phyloP scores from a whole-genome alignment of 1,140 invertebrate genomes.

The Matsumurasca onukii region DNA sequence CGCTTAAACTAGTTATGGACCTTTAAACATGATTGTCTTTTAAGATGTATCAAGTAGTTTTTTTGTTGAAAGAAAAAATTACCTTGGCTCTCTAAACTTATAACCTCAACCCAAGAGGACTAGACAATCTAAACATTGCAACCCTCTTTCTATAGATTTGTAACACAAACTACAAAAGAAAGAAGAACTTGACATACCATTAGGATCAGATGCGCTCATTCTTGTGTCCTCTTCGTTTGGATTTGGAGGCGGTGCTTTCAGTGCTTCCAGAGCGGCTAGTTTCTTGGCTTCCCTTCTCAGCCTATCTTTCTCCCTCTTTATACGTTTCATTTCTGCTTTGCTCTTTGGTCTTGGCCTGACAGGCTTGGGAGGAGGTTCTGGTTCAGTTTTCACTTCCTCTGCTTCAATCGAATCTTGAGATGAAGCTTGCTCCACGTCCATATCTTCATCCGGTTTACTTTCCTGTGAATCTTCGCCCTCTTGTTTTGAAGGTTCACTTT shows the following conservation, averaged over 20 bases:
- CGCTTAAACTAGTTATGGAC: too few relatives aligned
- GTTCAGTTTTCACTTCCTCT: slow-evolving; percentile 21
- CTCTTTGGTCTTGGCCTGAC: slow-evolving; percentile 15
- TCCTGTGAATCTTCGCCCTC: neutral
- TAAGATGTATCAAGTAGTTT: too few relatives aligned
- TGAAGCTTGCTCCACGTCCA: neutral
- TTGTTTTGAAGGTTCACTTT: neutral
- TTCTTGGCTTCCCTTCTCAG: slow-evolving; percentile 25
- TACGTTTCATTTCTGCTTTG: slow-evolving; percentile 16
- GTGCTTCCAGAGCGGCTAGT: slow-evolving; percentile 34
- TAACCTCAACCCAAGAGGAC: too few relatives aligned
- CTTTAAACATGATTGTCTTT: too few relatives aligned
- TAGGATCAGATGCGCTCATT: slow-evolving; percentile 71
- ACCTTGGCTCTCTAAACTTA: too few relatives aligned
- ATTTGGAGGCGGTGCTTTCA: slow-evolving; percentile 50
- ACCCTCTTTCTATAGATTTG: too few relatives aligned
- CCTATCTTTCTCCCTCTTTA: slow-evolving; percentile 19
- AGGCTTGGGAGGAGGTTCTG: slow-evolving; percentile 22
- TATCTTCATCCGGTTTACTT: neutral
- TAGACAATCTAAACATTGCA: too few relatives aligned
- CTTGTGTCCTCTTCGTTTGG: slow-evolving; percentile 83
- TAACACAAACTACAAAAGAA: too few relatives aligned
- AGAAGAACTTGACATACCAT: slow-evolving; percentile 5
- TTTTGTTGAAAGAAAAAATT: too few relatives aligned
- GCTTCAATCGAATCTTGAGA: neutral